Evolutionary conservation across 2,797 vertebrate genomes (phyloP).

Genomic region (Pseudochaenichthys georgianus): DNA sequence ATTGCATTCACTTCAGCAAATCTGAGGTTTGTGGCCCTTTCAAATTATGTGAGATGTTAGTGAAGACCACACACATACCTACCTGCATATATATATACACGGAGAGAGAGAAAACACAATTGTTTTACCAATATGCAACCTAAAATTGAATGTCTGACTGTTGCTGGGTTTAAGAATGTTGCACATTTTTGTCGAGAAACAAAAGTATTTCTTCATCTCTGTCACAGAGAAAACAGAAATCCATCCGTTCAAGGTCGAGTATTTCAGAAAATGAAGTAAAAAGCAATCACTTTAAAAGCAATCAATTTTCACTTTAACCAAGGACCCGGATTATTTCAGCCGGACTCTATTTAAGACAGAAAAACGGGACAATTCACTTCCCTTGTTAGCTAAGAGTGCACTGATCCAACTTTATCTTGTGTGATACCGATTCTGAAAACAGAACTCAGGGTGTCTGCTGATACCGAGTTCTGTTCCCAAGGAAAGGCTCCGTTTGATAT

Average conservation of each 20-base stretch:
- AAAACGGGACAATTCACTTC: background rate
- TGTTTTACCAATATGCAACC: constrained; percentile 29
- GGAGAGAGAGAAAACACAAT: constrained; percentile 9
- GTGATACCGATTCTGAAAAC: background rate
- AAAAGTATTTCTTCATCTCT: constrained; percentile 5
- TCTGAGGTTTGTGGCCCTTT: constrained; percentile 48
- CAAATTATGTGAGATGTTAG: constrained; percentile 51
- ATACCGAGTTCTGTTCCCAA: background rate
- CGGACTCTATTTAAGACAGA: background rate
- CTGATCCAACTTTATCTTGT: background rate
- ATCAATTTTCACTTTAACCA: background rate
- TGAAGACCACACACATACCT: constrained; percentile 26
- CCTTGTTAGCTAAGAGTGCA: background rate
- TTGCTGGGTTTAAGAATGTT: constrained; percentile 12
- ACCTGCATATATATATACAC: background rate
- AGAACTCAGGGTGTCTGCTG: background rate
- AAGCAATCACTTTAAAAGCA: background rate
- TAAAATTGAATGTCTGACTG: constrained; percentile 34
- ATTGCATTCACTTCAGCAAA: constrained; percentile 62
- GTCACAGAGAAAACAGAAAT: background rate
- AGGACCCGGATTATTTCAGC: background rate
- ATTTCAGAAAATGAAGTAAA: background rate
- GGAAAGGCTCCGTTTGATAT: background rate
- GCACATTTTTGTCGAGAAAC: background rate
- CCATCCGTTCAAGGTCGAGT: background rate